These are phyloP conservation scores for Sanderia malayensis DNA, from an alignment of 30 jellyfish, hydroid and myxozoan genomes.

Conservation along the genomic window DNA sequence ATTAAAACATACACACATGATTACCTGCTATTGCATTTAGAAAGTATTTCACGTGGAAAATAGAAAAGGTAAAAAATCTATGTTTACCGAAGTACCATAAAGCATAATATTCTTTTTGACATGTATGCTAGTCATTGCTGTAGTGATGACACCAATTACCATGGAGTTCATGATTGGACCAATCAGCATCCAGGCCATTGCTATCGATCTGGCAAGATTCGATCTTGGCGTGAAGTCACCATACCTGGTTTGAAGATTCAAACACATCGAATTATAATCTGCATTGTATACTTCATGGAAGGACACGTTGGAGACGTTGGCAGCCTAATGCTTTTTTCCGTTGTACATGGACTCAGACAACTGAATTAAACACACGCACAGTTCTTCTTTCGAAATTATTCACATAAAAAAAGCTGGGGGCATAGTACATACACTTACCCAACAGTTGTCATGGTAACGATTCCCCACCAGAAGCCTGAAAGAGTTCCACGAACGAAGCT, in stretches of 20 bases:
- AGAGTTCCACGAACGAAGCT: conserved; percentile 54
- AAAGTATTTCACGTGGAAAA: neutral
- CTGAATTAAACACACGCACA: neutral
- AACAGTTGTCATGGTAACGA: conserved; percentile 80
- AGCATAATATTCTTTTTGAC: conserved; percentile 27
- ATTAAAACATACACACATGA: neutral
- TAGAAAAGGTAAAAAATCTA: neutral
- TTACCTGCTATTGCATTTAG: neutral
- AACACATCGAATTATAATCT: neutral
- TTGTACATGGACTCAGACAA: neutral
- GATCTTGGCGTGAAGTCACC: conserved; percentile 78
- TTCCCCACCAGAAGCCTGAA: conserved; percentile 79
- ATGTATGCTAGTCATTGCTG: conserved; percentile 40
- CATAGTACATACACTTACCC: conserved; percentile 42
- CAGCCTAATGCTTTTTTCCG: neutral
- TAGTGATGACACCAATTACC: conserved; percentile 64
- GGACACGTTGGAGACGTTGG: neutral
- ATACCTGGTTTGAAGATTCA: conserved; percentile 20
- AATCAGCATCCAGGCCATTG: conserved; percentile 62
- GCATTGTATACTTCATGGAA: neutral
- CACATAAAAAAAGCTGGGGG: neutral
- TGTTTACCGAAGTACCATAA: conserved; percentile 29
- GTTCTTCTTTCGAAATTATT: neutral
- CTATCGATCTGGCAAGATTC: conserved; percentile 32
- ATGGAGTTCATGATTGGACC: conserved; percentile 66